These are phyloP conservation scores for Malaclemys terrapin DNA, from an alignment of 2,113 vertebrate genomes.

Conservation along the genomic window DNA sequence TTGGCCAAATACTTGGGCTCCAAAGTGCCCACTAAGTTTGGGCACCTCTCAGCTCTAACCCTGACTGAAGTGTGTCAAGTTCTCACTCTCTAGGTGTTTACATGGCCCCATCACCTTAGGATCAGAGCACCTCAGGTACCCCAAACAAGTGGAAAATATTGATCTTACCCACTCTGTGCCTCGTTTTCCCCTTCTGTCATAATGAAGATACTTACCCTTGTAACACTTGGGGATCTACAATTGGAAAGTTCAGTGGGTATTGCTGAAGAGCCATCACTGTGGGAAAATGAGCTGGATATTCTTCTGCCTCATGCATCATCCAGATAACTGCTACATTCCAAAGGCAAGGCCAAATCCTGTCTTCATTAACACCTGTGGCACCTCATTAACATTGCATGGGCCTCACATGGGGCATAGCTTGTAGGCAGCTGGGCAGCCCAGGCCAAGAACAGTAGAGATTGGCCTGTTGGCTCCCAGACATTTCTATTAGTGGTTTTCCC, in stretches of 20 bases:
- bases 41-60: not conserved
- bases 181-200: not conserved
- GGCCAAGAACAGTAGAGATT: not conserved
- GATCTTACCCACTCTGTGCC: not conserved
- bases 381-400: fast-evolving
- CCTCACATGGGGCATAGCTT: not conserved
- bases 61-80: not conserved
- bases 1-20: not conserved
- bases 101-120: not conserved
- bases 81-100: not conserved
- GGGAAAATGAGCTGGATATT: not conserved
- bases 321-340: not conserved
- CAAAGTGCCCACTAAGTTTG: not conserved
- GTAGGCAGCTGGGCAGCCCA: not conserved
- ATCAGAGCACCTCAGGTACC: not conserved
- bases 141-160: fast-evolving
- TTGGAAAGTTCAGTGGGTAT: not conserved
- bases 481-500: not conserved
- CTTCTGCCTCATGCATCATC: fast-evolving
- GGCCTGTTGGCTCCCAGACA: not conserved
- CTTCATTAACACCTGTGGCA: fast-evolving
- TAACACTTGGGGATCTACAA: not conserved
- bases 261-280: not conserved
- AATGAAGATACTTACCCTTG: fast-evolving
- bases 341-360: fast-evolving